phyloP scores from a whole-genome alignment of 2,888 invertebrate species.

The Lamproptera curius region DNA sequence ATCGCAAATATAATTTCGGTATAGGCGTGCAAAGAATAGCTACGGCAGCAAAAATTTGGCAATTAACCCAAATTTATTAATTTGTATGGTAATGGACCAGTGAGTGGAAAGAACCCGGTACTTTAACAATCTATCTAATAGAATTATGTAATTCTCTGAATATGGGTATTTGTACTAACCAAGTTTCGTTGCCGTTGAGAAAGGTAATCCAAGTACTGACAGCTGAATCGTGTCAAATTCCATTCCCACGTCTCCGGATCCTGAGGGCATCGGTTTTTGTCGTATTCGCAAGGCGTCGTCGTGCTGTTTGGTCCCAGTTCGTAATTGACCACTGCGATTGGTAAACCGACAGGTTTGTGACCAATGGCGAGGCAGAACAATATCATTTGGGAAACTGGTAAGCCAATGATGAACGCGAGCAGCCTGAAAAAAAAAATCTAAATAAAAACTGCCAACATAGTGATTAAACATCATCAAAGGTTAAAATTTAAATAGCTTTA shows the following conservation, averaged over 20 bases:
- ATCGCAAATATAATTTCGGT: too few relatives aligned
- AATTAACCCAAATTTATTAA: too few relatives aligned
- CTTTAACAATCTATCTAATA: too few relatives aligned
- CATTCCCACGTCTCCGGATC: conserved; percentile 55
- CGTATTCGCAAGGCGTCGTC: conserved; percentile 62
- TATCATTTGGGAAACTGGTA: conserved; percentile 91
- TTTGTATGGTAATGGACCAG: too few relatives aligned
- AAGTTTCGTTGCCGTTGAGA: conserved; percentile 81
- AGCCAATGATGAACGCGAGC: conserved; percentile 89
- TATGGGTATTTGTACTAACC: too few relatives aligned
- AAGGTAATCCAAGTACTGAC: conserved; percentile 85
- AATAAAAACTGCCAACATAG: background rate
- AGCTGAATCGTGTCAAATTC: conserved; percentile 84
- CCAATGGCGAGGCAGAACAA: conserved; percentile 94
- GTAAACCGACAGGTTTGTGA: conserved; percentile 88
- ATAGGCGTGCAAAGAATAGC: too few relatives aligned
- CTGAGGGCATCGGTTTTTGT: conserved; percentile 73
- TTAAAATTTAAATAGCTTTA: too few relatives aligned
- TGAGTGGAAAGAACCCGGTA: too few relatives aligned
- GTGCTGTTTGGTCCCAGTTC: conserved; percentile 79
- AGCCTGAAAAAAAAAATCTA: conserved; percentile 69
- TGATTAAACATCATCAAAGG: too few relatives aligned
- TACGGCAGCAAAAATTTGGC: too few relatives aligned
- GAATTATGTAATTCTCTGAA: too few relatives aligned
- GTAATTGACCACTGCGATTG: conserved; percentile 88